Evolutionary conservation across 2,113 vertebrate species (phyloP).

Genomic region (Gymnorhina tibicen): DNA sequence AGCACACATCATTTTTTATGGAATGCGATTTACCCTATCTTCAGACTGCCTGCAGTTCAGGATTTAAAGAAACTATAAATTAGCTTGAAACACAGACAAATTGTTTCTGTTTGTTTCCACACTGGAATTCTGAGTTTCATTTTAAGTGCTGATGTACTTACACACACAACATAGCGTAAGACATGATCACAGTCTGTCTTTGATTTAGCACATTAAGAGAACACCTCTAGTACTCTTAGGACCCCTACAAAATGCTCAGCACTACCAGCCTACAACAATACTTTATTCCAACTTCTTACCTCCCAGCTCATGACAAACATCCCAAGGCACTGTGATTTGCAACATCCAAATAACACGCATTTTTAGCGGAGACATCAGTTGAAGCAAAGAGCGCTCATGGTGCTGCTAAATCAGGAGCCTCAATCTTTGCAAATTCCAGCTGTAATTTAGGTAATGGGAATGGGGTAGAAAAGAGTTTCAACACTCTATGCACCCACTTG

Average conservation of each 20-base stretch:
- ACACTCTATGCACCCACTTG: not conserved
- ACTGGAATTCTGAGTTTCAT: not conserved
- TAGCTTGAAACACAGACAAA: not conserved
- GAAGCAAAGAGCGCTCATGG: not conserved
- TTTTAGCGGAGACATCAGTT: not conserved
- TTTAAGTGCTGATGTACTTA: not conserved
- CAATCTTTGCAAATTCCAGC: not conserved
- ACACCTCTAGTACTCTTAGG: not conserved
- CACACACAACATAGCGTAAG: not conserved
- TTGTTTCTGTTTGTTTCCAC: not conserved
- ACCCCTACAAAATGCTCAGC: not conserved
- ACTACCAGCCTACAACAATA: not conserved
- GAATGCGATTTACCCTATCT: not conserved
- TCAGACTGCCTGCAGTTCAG: not conserved
- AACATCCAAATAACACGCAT: not conserved
- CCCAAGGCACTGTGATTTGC: not conserved
- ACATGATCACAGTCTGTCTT: not conserved
- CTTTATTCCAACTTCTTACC: not conserved
- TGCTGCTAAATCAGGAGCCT: not conserved
- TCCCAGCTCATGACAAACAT: not conserved
- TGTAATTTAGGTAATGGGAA: not conserved
- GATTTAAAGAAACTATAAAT: not conserved
- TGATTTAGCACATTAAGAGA: not conserved
- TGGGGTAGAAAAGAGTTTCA: not conserved
- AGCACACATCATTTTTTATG: not conserved